Percentiles rank a stretch among this genome's conserved stretches.
These are phyloP conservation scores for Grus americana DNA, from an alignment of 2,113 vertebrate species.

Conservation along the genomic window DNA sequence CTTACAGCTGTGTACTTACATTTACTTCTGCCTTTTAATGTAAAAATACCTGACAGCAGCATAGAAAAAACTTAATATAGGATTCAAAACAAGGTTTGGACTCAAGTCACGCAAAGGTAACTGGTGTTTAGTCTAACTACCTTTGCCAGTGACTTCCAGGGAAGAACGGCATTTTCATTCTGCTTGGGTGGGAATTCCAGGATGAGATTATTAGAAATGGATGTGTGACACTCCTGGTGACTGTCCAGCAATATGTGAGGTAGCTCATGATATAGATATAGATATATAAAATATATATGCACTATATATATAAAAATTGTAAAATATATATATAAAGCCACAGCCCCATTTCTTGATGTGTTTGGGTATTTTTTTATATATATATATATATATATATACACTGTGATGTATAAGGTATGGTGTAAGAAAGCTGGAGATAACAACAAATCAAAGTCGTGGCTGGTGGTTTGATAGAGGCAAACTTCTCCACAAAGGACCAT, in stretches of 20 bases:
- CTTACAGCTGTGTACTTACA: not conserved
- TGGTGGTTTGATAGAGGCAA: not conserved
- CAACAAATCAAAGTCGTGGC: not conserved
- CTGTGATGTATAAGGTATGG: not conserved
- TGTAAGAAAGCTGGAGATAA: not conserved
- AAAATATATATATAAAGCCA: not conserved
- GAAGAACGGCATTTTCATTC: not conserved
- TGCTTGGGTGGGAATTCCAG: not conserved
- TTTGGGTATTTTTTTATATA: not conserved
- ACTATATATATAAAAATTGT: not conserved
- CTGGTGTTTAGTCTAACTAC: not conserved
- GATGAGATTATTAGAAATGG: not conserved
- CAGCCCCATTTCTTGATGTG: not conserved
- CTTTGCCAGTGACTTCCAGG: not conserved
- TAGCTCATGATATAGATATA: not conserved
- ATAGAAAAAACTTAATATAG: not conserved
- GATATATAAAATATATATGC: not conserved
- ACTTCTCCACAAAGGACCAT: not conserved
- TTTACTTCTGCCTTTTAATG: not conserved
- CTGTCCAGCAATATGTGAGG: not conserved
- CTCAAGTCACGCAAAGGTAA: not conserved
- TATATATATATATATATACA: too few species aligned
- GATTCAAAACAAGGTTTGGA: not conserved
- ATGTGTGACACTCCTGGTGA: not conserved
- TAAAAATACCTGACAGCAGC: not conserved